Evolutionary conservation across 2,113 vertebrate species (phyloP), one percentile per base, ranked within the genome.

Genomic region (Notarius lentiginosus): DNA sequence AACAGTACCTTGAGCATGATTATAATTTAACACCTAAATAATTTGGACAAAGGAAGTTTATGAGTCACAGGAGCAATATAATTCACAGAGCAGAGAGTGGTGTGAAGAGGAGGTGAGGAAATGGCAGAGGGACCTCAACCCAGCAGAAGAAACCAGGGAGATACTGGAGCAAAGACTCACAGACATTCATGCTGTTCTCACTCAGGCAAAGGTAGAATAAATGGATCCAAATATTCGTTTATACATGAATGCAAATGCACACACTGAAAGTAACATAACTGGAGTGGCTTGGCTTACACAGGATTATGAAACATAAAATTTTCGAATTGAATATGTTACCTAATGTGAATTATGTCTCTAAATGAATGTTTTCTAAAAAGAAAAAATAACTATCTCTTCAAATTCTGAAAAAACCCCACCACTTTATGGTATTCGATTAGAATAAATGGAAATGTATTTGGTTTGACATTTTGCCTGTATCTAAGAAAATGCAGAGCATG

Each of bases 21-120:
- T 20, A 79, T 58, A 20, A 79, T 34, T 34, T 79, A 22, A n/a
- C 4, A 11, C 22, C 12, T 58, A 68, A 68, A 77, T 30, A 81
- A n/a, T 58, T 14, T n/a, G 5, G 55, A 55, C 27, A 80, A 80
- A 65, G 2, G 24, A 47, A 24, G 5, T 55, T 47, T 60, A 10
- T 68, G 1, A 53, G 1, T 83, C 73, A 30, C 56, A 51, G 41
- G 53, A 61, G 51, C 2, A 49, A 49, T 66, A 53, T 90, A 10
- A 84, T 34, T 87, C 87, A 47, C 91, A 99, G 97, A 93, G 95
- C 84, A 95, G 93, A 2, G 49, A 87, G 61, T 98, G 97, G 98
- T 95, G 98, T 91, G 95, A 93, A 0, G 89, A 88, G 68, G 96
- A 97, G 84, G 96, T 96, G 0, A 95, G 94, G 0, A 88, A 65